Conservation (phyloP, 53 echinoderm and acorn worm species). For the Patiria pectinifera region DNA sequence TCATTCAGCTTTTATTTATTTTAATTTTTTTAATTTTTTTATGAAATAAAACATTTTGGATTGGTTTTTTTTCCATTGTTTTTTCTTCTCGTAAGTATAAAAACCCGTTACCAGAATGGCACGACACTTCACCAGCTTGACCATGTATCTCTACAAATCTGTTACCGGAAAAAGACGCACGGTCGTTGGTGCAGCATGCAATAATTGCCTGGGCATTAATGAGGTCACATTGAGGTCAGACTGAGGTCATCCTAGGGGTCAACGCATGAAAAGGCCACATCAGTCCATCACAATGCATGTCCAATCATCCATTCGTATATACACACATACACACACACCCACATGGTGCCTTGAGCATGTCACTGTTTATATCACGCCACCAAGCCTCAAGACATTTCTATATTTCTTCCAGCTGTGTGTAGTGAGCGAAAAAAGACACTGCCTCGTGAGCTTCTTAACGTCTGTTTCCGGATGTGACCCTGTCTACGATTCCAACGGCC, state of each 20-base stretch:
- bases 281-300: conserved; percentile 24
- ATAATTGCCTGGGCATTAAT: not conserved
- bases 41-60: not conserved
- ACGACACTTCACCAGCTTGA: not conserved
- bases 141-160: not conserved
- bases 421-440: not conserved
- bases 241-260: conserved; percentile 32
- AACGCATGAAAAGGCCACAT: conserved; percentile 41
- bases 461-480: not conserved
- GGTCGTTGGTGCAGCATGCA: not conserved
- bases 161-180: conserved; percentile 5
- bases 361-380: not conserved
- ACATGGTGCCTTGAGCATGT: conserved; percentile 17
- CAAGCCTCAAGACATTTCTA: not conserved
- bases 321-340: not conserved
- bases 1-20: not conserved
- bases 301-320: not conserved
- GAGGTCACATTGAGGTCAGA: conserved; percentile 23
- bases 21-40: not conserved
- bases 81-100: not conserved
- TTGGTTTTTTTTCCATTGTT: not conserved
- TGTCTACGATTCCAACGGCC: not conserved
- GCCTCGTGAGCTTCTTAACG: not conserved
- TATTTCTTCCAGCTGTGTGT: not conserved
- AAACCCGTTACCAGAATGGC: not conserved